Evolutionary conservation across 2,888 invertebrate genomes (phyloP).

Genomic region (Trichogramma dendrolimi): DNA sequence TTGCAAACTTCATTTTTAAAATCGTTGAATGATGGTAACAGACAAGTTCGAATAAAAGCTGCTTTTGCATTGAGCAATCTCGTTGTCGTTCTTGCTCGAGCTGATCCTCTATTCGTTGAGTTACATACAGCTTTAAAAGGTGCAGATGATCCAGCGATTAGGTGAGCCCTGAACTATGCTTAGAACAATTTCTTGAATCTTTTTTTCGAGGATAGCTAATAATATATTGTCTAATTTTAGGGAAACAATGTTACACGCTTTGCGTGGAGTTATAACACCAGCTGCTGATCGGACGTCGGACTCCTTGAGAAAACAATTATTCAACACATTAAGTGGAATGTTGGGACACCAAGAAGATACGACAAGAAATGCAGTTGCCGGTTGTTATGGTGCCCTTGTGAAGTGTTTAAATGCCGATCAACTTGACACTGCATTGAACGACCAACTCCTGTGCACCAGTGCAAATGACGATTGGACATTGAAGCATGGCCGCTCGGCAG

Average conservation of each 20-base stretch:
- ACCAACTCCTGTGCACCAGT: conserved; percentile 70
- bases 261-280: conserved; percentile 77
- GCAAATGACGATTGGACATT: conserved; percentile 65
- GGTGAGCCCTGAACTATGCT: conserved; percentile 46
- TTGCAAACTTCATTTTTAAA: conserved; percentile 97
- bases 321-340: conserved; percentile 65
- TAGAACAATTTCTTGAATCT: not conserved
- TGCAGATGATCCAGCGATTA: conserved; percentile 77
- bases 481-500: conserved; percentile 78
- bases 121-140: conserved; percentile 80
- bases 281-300: conserved; percentile 89
- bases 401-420: conserved; percentile 73
- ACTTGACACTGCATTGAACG: conserved; percentile 67
- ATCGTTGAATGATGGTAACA: conserved; percentile 84
- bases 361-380: conserved; percentile 77
- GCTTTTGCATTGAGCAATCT: conserved; percentile 83
- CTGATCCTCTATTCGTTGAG: conserved; percentile 93
- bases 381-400: conserved; percentile 83
- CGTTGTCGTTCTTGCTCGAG: conserved; percentile 85
- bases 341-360: conserved; percentile 75
- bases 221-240: conserved; percentile 49
- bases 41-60: conserved; percentile 84
- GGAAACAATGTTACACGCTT: conserved; percentile 89
- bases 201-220: conserved; percentile 1
- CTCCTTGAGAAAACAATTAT: conserved; percentile 68